Evolutionary conservation across 2,113 vertebrate genomes (phyloP), one percentile per base, ranked within the genome.

Genomic region (Tichodroma muraria): DNA sequence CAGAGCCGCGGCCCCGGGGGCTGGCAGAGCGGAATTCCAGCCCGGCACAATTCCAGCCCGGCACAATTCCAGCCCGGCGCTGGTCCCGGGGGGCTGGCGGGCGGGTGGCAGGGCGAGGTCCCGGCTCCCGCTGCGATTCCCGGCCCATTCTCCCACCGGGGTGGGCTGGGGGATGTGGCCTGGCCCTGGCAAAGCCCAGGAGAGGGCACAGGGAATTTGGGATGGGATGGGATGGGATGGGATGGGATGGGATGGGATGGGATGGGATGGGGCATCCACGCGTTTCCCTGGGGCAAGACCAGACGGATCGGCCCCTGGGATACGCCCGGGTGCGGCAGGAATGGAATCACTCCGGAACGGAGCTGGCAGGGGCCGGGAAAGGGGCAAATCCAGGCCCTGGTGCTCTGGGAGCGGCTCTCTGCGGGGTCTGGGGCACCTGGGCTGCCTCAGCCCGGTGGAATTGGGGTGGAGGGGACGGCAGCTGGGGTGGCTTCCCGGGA

Each of bases 331-430:
- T 21, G 61, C 0, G 22, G 31, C 4, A 7, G 71, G 76, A 65
- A 50, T 0, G 17, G 92, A 69, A 50, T 81, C 33, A 42, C 63
- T 54, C 66, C 80, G 49, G n/a, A 12, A 4, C 0, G 4, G 73
- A 38, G 54, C 35, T 13, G 40, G 40, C 33, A 5, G 88, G 45
- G 60, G 75, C 60, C 1, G 0, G 61, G 61, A 54, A 63, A 22
- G 57, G 92, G 77, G 31, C 37, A 27, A 21, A 79, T 10, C 44
- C 60, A 2, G 23, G 49, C 30, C 14, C 37, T 3, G 87, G 82
- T 2, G 15, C 27, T 12, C 12, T 3, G 24, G 82, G 42, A 44
- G 33, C 1, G 0, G 68, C 42, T 47, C 42, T 1, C 0, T 4
- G 60, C 1, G 1, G 30, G 70, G 15, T 13, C 16, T 1, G 5